Evolutionary conservation across 2,797 vertebrate species (phyloP), one percentile per base, ranked within the genome.

Genomic region (Cossypha dichroa): DNA sequence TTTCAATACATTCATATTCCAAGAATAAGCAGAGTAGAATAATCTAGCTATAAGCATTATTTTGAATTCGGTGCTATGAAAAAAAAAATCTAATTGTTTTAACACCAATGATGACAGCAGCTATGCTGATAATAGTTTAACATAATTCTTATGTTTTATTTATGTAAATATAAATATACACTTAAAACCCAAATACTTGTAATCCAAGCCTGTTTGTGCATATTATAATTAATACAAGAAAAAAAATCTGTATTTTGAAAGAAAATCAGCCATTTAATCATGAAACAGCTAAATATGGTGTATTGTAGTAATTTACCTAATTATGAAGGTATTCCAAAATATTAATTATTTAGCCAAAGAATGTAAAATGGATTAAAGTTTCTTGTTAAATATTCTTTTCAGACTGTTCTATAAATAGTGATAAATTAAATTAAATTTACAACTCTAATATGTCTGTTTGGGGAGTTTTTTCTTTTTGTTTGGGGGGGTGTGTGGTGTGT

Each of bases 331-430:
- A 12, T 20, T 81, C 4, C 5, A 84, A 25, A 70, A 4, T 81
- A 48, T 69, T 96, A 75, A 73, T 81, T 93, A 86, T 70, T 97
- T 93, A 93, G 60, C 14, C 93, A 45, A 90, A 34, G 9, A 90
- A 66, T 70, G 1, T 26, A 38, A 81, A 18, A 25, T 3, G 14
- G 22, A 81, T 29, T 84, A 73, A 87, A 82, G n/a, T 28, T 68
- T 56, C 26, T 51, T 51, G 26, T 17, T 16, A 5, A 21, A 56
- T 14, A 1, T 0, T 29, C 55, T 88, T 96, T 68, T 64, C 23
- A 60, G 45, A 38, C 11, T 83, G 2, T 63, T 49, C 60, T 75
- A 41, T 51, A 80, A 64, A 87, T 41, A 78, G 66, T 76, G 7
- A 91, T 88, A 83, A 88, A 85, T 52, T 4, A 69, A 91, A 69